These are phyloP conservation scores for Podarcis cretensis DNA, from an alignment of 2,113 vertebrate genomes.

Conservation along the genomic window DNA sequence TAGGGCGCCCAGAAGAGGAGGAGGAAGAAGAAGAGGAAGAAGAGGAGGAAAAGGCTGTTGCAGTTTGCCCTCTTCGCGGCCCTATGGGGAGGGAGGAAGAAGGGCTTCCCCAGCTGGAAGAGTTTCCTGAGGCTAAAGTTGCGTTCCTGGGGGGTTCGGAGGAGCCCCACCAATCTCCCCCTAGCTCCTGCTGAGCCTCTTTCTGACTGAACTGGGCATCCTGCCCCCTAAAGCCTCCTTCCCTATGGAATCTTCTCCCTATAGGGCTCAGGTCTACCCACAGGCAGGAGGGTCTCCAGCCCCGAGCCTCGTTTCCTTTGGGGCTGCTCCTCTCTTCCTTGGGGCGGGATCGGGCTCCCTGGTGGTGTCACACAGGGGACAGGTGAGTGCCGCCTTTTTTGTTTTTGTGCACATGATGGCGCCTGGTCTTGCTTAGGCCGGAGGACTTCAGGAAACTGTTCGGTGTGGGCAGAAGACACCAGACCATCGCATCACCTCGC, in stretches of 20 bases:
- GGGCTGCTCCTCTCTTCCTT: background rate
- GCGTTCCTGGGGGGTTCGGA: no score
- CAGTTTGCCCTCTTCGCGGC: background rate
- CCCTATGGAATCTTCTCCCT: background rate
- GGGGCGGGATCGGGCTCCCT: background rate
- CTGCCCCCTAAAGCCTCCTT: background rate
- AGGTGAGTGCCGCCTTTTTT: background rate
- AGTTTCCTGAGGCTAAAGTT: no score
- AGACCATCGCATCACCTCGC: background rate
- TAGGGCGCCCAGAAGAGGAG: background rate
- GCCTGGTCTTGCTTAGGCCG: background rate
- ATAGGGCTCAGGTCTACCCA: background rate
- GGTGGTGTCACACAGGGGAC: background rate
- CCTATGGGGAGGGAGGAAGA: background rate
- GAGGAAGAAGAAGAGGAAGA: background rate
- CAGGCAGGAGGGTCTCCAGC: background rate
- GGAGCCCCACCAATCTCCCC: background rate
- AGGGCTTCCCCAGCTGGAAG: background rate
- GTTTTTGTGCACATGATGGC: background rate
- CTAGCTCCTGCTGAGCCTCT: background rate
- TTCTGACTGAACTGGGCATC: background rate
- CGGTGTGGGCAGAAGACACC: background rate
- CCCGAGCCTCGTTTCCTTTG: background rate
- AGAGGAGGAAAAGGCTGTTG: background rate
- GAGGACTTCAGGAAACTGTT: background rate